A percentile compares a stretch with the other conserved stretches of the same genome.
These are phyloP conservation scores for Maniola hyperantus DNA, from an alignment of 2,888 invertebrate genomes.

Conservation along the genomic window DNA sequence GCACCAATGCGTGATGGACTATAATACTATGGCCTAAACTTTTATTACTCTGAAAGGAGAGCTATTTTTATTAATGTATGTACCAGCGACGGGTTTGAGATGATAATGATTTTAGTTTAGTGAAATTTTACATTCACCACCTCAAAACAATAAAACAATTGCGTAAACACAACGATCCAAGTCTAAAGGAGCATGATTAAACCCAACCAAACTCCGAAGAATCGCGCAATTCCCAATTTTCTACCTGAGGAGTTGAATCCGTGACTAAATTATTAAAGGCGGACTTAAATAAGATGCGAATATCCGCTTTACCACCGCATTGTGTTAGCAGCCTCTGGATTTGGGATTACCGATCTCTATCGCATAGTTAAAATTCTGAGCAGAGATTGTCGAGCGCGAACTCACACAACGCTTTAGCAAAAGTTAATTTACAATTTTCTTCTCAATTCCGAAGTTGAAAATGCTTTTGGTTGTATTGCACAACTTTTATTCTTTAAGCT, in stretches of 20 bases:
- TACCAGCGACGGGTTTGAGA: not conserved
- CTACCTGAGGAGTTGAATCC: slow-evolving; percentile 71
- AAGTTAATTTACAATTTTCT: slow-evolving; percentile 73
- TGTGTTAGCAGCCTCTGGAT: slow-evolving; percentile 69
- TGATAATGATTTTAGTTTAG: not conserved
- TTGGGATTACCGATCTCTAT: slow-evolving; percentile 74
- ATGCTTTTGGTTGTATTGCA: slow-evolving; percentile 24
- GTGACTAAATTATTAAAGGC: slow-evolving; percentile 78
- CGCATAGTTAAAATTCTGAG: slow-evolving; percentile 74
- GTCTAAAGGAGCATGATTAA: slow-evolving; percentile 62
- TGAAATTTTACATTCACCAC: not conserved
- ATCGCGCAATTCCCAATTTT: slow-evolving; percentile 80
- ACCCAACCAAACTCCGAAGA: slow-evolving; percentile 56
- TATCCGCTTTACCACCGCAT: slow-evolving; percentile 69
- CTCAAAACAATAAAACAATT: not conserved
- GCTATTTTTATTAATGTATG: too few species aligned
- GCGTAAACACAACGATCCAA: slow-evolving; percentile 40
- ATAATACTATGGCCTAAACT: too few species aligned
- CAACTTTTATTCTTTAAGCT: slow-evolving; percentile 21
- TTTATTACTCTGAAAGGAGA: too few species aligned
- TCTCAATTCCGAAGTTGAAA: slow-evolving; percentile 47
- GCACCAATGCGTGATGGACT: too few species aligned
- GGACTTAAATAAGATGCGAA: slow-evolving; percentile 74
- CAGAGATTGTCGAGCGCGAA: slow-evolving; percentile 67
- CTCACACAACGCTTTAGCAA: slow-evolving; percentile 64